Conservation (phyloP, 2,797 vertebrate genomes). For the Thamnophis elegans region DNA sequence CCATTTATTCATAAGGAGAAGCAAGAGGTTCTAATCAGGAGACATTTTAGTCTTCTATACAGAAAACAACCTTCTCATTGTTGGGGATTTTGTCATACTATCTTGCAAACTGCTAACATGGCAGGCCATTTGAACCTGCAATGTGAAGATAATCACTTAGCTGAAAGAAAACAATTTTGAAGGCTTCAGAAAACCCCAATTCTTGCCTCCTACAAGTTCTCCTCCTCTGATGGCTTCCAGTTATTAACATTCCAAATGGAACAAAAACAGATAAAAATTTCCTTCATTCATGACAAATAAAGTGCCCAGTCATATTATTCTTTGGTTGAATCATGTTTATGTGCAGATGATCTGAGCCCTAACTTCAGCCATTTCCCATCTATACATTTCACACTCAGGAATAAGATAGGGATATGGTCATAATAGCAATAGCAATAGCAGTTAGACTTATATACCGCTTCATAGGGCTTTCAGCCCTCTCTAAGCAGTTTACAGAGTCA, state of each 20-base stretch:
- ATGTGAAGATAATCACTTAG: slow-evolving; percentile 24
- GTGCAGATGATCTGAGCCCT: slow-evolving; percentile 20
- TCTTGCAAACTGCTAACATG: slow-evolving; percentile 64
- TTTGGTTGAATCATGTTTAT: slow-evolving; percentile 29
- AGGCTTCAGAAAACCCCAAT: background rate
- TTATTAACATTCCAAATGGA: slow-evolving; percentile 59
- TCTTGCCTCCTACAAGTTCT: slow-evolving; percentile 13
- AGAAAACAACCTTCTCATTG: slow-evolving; percentile 62
- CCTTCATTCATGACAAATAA: background rate
- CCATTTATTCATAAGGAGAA: slow-evolving; percentile 59
- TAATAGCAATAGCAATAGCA: too few species aligned
- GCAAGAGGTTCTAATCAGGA: slow-evolving; percentile 69
- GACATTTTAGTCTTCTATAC: slow-evolving; percentile 68
- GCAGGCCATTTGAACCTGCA: slow-evolving; percentile 47
- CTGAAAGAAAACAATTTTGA: slow-evolving; percentile 15
- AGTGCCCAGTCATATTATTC: slow-evolving; percentile 29
- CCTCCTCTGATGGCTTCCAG: slow-evolving; percentile 45
- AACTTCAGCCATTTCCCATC: background rate
- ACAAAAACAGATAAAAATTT: slow-evolving; percentile 20
- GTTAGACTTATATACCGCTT: too few species aligned
- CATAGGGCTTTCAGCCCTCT: too few species aligned
- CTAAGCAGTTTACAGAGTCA: too few species aligned
- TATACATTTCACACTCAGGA: background rate
- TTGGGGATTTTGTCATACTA: slow-evolving; percentile 64
- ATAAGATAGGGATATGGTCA: background rate